These are phyloP conservation scores for Cyrtodaria siliqua DNA, from an alignment of 2,888 invertebrate genomes.

Conservation along the genomic window DNA sequence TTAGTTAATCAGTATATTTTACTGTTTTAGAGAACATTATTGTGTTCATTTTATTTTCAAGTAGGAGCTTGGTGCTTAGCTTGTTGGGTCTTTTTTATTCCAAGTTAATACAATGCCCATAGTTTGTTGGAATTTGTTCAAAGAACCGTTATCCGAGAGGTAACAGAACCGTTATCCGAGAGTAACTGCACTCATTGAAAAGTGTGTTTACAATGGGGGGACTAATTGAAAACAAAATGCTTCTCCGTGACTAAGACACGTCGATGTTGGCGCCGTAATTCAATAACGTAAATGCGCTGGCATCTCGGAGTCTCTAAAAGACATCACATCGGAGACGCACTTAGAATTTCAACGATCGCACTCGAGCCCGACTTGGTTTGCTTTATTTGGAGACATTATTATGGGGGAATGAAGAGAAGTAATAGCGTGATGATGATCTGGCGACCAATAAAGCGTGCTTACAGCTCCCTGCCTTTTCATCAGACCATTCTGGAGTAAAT, in stretches of 20 bases:
- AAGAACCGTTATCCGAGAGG: no score
- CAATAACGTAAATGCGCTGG: constrained; percentile 73
- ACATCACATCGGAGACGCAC: constrained; percentile 34
- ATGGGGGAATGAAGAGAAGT: constrained; percentile 30
- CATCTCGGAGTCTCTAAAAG: constrained; percentile 42
- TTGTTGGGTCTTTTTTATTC: no score
- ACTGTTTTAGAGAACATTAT: no score
- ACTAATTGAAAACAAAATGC: constrained; percentile 79
- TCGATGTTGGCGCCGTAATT: constrained; percentile 79
- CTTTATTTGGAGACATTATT: constrained; percentile 42
- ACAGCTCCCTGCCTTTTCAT: constrained; percentile 10
- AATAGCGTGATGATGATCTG: constrained; percentile 38
- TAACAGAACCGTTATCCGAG: no score
- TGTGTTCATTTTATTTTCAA: no score
- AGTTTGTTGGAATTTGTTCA: no score
- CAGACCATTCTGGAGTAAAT: constrained; percentile 31
- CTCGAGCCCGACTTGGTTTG: constrained; percentile 22
- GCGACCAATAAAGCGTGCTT: constrained; percentile 41
- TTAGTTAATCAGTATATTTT: no score
- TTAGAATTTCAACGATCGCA: constrained; percentile 51
- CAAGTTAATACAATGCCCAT: no score
- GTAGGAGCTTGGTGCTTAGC: no score
- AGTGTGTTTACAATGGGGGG: constrained; percentile 10
- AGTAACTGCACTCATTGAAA: background rate
- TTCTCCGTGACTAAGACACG: constrained; percentile 76